Percentiles rank a stretch among this genome's conserved stretches.
Conservation (phyloP, 1,140 invertebrate genomes). For the Helicorthomorpha holstii region DNA sequence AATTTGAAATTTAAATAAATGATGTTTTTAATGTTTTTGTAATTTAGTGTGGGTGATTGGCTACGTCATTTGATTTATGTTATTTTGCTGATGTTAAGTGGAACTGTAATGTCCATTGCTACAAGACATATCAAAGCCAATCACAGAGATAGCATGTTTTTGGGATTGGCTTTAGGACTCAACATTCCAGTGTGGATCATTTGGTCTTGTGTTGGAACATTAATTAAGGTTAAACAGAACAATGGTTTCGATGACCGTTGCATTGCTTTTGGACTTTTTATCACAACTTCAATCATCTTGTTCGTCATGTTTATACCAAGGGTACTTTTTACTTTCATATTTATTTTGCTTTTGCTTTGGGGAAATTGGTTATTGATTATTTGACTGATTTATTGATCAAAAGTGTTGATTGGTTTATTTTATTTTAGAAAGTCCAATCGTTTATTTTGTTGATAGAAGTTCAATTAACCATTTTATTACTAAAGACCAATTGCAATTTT, state of each 20-base stretch:
- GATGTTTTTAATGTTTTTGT: slow-evolving; percentile 12
- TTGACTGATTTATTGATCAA: too few relatives aligned
- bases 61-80: slow-evolving; percentile 62
- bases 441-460: too few relatives aligned
- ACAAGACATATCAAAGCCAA: slow-evolving; percentile 75
- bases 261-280: slow-evolving; percentile 66
- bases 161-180: slow-evolving; percentile 64
- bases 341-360: too few relatives aligned
- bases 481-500: too few relatives aligned
- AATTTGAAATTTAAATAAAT: too few relatives aligned
- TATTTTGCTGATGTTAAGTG: slow-evolving; percentile 62
- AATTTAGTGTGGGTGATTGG: slow-evolving; percentile 22
- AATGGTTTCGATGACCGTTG: slow-evolving; percentile 36
- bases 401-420: background rate
- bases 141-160: slow-evolving; percentile 74
- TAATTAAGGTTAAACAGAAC: slow-evolving; percentile 26
- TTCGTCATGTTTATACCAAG: slow-evolving; percentile 88
- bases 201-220: slow-evolving; percentile 49
- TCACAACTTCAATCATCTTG: slow-evolving; percentile 64
- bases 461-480: too few relatives aligned
- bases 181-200: slow-evolving; percentile 73
- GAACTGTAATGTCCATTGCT: slow-evolving; percentile 61
- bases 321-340: slow-evolving; percentile 11
- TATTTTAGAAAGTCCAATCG: background rate
- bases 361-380: too few relatives aligned